Percentiles rank a stretch among this genome's conserved stretches.
Evolutionary conservation across 1,140 invertebrate genomes (phyloP).

Genomic region (Chironomus striatipennis): DNA sequence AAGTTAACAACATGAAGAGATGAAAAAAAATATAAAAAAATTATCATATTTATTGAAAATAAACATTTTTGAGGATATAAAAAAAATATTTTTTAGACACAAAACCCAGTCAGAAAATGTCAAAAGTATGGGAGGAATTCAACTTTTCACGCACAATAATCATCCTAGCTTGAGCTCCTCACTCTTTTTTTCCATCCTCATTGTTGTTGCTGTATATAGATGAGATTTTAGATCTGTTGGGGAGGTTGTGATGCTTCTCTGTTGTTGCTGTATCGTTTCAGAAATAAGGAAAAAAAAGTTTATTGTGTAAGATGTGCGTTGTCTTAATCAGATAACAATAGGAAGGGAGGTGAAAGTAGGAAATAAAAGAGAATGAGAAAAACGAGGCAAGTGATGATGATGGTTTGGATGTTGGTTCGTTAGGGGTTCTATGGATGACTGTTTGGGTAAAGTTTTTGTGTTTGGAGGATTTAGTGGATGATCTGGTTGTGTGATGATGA

Average conservation of each 20-base stretch:
- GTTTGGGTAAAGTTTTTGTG: too few species aligned
- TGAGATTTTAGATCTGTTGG: not conserved
- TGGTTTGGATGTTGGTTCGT: too few species aligned
- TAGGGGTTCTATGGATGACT: too few species aligned
- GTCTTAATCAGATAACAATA: not conserved
- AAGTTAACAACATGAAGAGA: too few species aligned
- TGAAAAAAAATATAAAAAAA: not conserved
- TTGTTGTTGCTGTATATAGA: not conserved
- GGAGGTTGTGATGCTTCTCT: too few species aligned
- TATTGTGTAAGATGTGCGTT: not conserved
- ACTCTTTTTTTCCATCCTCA: not conserved
- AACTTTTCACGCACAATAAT: not conserved
- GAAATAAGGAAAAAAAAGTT: too few species aligned
- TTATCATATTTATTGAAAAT: slow-evolving; percentile 15
- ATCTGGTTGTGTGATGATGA: too few species aligned
- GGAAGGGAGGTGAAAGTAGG: not conserved
- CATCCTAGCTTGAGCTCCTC: not conserved
- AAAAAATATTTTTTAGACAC: too few species aligned
- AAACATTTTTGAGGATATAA: not conserved
- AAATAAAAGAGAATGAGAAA: too few species aligned
- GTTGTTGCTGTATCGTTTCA: too few species aligned
- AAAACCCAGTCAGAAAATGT: not conserved
- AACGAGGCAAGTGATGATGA: too few species aligned
- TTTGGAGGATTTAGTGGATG: too few species aligned
- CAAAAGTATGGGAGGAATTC: not conserved